These are phyloP conservation scores for Crotalus helleri DNA, from an alignment of 2,113 vertebrate species.

Conservation along the genomic window DNA sequence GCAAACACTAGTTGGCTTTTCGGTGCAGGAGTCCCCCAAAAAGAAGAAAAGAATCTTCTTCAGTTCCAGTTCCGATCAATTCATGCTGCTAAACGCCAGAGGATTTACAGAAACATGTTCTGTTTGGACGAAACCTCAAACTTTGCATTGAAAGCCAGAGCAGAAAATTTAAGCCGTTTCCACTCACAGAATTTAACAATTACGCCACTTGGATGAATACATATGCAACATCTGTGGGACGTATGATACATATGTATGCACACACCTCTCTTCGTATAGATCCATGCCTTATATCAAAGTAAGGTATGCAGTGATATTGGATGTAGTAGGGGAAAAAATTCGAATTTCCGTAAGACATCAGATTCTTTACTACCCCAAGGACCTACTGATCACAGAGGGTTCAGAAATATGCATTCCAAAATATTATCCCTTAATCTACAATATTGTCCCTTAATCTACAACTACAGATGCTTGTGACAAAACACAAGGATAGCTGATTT, in stretches of 20 bases:
- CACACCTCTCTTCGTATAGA: constrained; percentile 11
- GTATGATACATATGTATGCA: constrained; percentile 29
- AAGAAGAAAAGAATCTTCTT: not conserved
- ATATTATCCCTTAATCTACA: constrained; percentile 35
- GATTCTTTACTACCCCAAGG: constrained; percentile 30
- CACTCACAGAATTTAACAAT: constrained; percentile 27
- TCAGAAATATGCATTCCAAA: not conserved
- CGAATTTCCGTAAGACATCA: constrained; percentile 33
- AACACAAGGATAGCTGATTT: constrained; percentile 9
- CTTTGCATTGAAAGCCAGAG: constrained; percentile 18
- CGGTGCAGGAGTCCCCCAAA: constrained; percentile 7
- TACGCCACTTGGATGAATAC: not conserved
- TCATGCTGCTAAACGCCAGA: constrained; percentile 48
- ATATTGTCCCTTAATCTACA: constrained; percentile 36
- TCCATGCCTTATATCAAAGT: constrained; percentile 36
- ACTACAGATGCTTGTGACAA: constrained; percentile 48
- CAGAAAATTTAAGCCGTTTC: constrained; percentile 26
- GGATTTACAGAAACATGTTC: constrained; percentile 56
- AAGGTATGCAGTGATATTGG: constrained; percentile 40
- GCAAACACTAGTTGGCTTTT: constrained; percentile 35
- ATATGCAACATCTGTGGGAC: constrained; percentile 25
- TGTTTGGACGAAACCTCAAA: constrained; percentile 44
- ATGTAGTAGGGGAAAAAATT: constrained; percentile 35
- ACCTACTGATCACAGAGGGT: not conserved
- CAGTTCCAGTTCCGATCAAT: constrained; percentile 22